phyloP scores from a whole-genome alignment of 2,888 invertebrate species.

The Uropetala carovei region DNA sequence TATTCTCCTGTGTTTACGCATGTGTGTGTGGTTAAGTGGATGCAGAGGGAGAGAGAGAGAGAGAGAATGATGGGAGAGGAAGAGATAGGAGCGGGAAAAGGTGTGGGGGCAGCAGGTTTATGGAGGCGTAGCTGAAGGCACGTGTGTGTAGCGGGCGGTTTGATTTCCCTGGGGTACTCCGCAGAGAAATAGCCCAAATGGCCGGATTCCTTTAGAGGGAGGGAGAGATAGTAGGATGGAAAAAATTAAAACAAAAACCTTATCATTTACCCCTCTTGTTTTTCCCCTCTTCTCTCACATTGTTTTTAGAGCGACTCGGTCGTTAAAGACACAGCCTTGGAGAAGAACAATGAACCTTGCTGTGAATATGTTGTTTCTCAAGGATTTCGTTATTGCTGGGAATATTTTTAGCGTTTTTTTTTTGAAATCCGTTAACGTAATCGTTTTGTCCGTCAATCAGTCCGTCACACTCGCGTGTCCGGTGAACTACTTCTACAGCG shows the following conservation, averaged over 20 bases:
- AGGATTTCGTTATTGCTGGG: too few species aligned
- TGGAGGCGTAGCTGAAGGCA: neutral
- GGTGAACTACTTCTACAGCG: too few species aligned
- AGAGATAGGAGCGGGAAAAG: neutral
- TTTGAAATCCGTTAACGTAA: too few species aligned
- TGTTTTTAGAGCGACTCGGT: too few species aligned
- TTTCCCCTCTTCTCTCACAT: neutral
- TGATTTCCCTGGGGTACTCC: constrained; percentile 50
- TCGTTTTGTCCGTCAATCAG: too few species aligned
- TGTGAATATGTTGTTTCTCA: too few species aligned
- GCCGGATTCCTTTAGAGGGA: neutral
- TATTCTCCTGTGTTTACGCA: neutral
- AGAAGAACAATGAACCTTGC: too few species aligned
- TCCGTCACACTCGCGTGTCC: too few species aligned
- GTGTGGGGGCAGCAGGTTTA: neutral
- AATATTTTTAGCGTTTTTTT: too few species aligned
- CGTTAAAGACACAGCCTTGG: too few species aligned
- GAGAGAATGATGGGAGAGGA: neutral
- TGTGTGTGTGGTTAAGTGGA: neutral
- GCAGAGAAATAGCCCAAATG: constrained; percentile 24
- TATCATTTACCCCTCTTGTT: neutral
- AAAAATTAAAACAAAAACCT: neutral
- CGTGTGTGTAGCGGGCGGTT: constrained; percentile 26
- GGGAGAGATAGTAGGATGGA: neutral
- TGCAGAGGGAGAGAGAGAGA: neutral